phyloP scores from a whole-genome alignment of 2,888 invertebrate genomes.

The Siphlonurus alternatus region DNA sequence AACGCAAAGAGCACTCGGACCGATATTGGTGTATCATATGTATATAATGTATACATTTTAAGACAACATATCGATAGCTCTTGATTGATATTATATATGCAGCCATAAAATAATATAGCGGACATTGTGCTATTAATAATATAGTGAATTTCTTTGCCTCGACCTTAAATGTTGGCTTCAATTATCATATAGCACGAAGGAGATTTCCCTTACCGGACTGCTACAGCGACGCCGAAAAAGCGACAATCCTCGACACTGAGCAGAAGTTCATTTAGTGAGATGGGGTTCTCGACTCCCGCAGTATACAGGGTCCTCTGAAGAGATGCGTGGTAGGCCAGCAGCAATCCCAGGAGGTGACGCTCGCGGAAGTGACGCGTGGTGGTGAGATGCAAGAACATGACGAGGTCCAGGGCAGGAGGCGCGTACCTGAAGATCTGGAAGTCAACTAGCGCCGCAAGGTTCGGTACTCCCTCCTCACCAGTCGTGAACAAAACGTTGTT shows the following conservation, averaged over 20 bases:
- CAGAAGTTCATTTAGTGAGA: background rate
- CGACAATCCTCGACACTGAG: background rate
- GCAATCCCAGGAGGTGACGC: background rate
- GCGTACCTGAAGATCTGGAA: background rate
- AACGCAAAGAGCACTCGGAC: too few relatives aligned
- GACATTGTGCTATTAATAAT: too few relatives aligned
- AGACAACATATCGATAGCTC: too few relatives aligned
- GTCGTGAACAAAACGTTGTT: background rate
- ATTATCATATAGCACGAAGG: too few relatives aligned
- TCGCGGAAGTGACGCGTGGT: background rate
- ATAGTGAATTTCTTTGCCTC: too few relatives aligned
- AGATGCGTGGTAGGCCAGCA: background rate
- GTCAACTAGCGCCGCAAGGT: background rate
- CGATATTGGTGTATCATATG: too few relatives aligned
- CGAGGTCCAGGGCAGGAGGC: background rate
- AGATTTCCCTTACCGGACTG: background rate
- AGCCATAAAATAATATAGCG: too few relatives aligned
- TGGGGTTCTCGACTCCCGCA: background rate
- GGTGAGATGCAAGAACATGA: background rate
- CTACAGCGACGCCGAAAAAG: background rate
- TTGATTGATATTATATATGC: too few relatives aligned
- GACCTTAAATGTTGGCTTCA: too few relatives aligned
- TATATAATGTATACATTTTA: too few relatives aligned
- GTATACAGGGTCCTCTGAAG: background rate
- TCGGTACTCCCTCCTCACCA: background rate